phyloP scores from a whole-genome alignment of 2,888 invertebrate genomes.

The Acleris emargana region DNA sequence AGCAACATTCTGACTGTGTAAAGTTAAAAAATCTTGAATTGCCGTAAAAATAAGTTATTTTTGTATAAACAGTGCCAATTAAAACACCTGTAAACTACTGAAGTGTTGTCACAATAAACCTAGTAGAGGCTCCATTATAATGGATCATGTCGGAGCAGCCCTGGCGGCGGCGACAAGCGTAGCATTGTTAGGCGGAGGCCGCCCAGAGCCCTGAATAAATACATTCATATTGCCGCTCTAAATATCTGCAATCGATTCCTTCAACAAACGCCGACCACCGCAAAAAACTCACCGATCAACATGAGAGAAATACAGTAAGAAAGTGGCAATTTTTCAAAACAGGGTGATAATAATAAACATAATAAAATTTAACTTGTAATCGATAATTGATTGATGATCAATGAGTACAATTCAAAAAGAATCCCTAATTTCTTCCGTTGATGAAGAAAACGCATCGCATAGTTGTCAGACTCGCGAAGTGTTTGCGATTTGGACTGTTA shows the following conservation, averaged over 20 bases:
- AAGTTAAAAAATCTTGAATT: too few relatives aligned
- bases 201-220: constrained; percentile 81
- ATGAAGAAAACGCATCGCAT: constrained; percentile 5
- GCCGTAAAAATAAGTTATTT: too few relatives aligned
- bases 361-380: too few relatives aligned
- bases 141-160: constrained; percentile 55
- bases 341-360: too few relatives aligned
- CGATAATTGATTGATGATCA: too few relatives aligned
- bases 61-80: too few relatives aligned
- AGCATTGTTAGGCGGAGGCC: constrained; percentile 81
- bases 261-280: constrained; percentile 54
- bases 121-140: not conserved
- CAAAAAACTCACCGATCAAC: constrained; percentile 44
- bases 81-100: not conserved
- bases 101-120: not conserved
- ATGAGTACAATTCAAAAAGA: constrained; percentile 14
- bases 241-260: constrained; percentile 72
- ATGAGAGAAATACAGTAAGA: constrained; percentile 24
- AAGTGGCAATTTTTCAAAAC: not conserved
- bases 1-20: too few relatives aligned
- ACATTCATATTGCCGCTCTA: constrained; percentile 84
- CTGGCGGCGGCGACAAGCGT: constrained; percentile 79
- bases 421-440: not conserved
- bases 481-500: constrained; percentile 68
- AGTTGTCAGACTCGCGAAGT: constrained; percentile 41